Conservation (phyloP, 2,113 vertebrate genomes). For the Oxygymnocypris stewartii region DNA sequence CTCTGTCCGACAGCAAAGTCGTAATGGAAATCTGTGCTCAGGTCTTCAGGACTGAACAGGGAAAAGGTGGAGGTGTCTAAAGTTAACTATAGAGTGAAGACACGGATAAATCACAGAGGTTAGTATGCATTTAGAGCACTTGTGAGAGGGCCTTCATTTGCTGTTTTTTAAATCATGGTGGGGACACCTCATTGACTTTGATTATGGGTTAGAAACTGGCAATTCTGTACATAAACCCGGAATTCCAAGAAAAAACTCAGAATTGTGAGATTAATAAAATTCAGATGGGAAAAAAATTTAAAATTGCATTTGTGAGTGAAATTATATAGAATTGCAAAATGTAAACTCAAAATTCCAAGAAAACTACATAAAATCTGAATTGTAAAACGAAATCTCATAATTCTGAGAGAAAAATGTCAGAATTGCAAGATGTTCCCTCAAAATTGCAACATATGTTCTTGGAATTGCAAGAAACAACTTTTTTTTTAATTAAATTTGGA, state of each 20-base stretch:
- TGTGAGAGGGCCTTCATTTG: background rate
- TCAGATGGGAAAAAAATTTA: background rate
- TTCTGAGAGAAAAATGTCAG: no score
- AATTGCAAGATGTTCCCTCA: no score
- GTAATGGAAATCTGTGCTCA: constrained; percentile 34
- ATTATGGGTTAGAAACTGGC: background rate
- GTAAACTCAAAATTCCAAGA: no score
- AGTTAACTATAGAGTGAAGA: constrained; percentile 6
- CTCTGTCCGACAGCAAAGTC: constrained; percentile 6
- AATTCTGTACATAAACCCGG: background rate
- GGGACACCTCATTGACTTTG: background rate
- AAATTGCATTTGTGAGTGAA: no score
- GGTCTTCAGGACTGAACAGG: background rate
- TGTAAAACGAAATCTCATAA: no score
- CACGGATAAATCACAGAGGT: background rate
- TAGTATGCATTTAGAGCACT: background rate
- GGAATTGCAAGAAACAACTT: background rate
- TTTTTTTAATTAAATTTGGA: background rate
- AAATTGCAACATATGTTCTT: no score
- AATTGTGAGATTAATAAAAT: background rate
- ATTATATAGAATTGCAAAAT: no score
- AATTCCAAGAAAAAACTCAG: background rate
- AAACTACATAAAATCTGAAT: no score
- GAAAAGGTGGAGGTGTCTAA: background rate
- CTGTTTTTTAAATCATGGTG: background rate